phyloP scores from a whole-genome alignment of 2,113 vertebrate genomes.

The Lontra canadensis region DNA sequence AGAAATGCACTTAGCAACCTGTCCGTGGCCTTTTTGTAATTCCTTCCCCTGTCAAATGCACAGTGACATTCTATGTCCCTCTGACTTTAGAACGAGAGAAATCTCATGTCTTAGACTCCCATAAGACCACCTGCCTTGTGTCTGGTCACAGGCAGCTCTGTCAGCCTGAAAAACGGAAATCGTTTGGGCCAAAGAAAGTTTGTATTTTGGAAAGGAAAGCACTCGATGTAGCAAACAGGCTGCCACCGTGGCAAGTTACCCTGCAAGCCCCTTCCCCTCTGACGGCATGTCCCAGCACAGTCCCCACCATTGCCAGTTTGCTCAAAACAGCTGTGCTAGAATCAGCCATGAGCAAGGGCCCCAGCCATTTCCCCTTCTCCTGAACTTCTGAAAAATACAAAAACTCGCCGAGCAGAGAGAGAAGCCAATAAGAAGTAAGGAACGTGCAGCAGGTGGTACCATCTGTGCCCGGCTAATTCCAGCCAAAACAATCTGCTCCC shows the following conservation, averaged over 20 bases:
- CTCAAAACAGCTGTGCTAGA: conserved; percentile 76
- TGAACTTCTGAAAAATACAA: conserved; percentile 80
- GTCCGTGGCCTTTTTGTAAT: not conserved
- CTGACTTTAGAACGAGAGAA: conserved; percentile 22
- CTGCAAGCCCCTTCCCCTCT: not conserved
- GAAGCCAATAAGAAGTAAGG: conserved; percentile 84
- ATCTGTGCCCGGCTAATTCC: conserved; percentile 84
- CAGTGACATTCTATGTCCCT: not conserved
- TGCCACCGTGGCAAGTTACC: not conserved
- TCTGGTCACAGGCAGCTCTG: conserved; percentile 63
- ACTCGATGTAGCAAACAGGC: conserved; percentile 58
- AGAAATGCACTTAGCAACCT: not conserved
- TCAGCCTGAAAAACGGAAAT: conserved; percentile 78
- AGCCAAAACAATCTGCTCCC: conserved; percentile 83
- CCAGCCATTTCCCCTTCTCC: conserved; percentile 78
- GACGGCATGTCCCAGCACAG: not conserved
- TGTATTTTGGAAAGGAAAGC: conserved; percentile 63
- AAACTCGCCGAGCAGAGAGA: conserved; percentile 70
- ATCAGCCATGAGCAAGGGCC: conserved; percentile 80
- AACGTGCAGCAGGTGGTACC: conserved; percentile 85
- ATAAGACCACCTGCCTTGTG: conserved; percentile 47
- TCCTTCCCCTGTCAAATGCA: not conserved
- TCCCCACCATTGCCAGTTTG: not conserved
- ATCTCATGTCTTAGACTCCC: conserved; percentile 6
- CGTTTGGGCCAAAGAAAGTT: conserved; percentile 57